phyloP scores from a whole-genome alignment of 2,888 invertebrate genomes.

The Phasia obesa region DNA sequence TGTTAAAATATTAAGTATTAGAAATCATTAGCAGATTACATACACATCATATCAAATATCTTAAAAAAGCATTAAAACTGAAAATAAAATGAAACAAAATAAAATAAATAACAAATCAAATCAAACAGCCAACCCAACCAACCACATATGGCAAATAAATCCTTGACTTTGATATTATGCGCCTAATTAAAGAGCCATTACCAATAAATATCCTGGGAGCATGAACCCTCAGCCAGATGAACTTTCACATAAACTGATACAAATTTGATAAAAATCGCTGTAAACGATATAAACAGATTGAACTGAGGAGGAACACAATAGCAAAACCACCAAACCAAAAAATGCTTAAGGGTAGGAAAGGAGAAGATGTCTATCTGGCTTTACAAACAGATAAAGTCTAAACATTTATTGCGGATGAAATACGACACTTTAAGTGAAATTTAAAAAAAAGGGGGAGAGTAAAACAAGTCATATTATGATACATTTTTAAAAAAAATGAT shows the following conservation, averaged over 20 bases:
- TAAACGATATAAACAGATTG: slow-evolving; percentile 74
- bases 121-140: too few species aligned
- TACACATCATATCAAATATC: slow-evolving; percentile 50
- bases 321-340: slow-evolving; percentile 74
- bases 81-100: not conserved
- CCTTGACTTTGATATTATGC: slow-evolving; percentile 73
- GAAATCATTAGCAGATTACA: slow-evolving; percentile 73
- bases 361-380: slow-evolving; percentile 10
- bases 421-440: slow-evolving; percentile 69
- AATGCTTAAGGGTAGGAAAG: slow-evolving; percentile 35
- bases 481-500: slow-evolving; percentile 5
- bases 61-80: not conserved
- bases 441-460: not conserved
- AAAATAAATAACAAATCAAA: slow-evolving; percentile 27
- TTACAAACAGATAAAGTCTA: slow-evolving; percentile 35
- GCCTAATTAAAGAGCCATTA: slow-evolving; percentile 80
- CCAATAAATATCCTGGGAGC: slow-evolving; percentile 73
- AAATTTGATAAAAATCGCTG: slow-evolving; percentile 54
- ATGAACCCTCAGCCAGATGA: slow-evolving; percentile 20
- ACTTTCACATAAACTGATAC: slow-evolving; percentile 52
- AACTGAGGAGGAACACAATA: slow-evolving; percentile 23
- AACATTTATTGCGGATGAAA: slow-evolving; percentile 68
- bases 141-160: slow-evolving; percentile 62
- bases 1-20: slow-evolving; percentile 11
- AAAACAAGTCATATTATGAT: slow-evolving; percentile 25